These are phyloP conservation scores for Pterostichus niger DNA, from an alignment of 2,888 invertebrate genomes.

Conservation along the genomic window DNA sequence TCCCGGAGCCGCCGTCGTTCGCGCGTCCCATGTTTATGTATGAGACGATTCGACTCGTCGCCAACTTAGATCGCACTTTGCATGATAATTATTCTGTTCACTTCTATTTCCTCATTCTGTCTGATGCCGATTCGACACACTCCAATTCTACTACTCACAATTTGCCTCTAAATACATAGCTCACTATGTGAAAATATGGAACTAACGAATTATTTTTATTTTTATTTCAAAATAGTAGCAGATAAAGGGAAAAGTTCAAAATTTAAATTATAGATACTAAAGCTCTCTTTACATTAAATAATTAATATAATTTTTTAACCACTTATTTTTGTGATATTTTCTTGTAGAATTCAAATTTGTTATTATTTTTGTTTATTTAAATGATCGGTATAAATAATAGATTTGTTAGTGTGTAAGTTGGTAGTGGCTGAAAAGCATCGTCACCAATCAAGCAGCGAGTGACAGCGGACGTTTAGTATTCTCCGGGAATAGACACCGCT, in stretches of 20 bases:
- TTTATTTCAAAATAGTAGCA: too few species aligned
- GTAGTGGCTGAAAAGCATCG: neutral
- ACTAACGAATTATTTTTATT: too few species aligned
- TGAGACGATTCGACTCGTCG: constrained; percentile 58
- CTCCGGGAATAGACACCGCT: constrained; percentile 9
- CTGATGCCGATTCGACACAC: neutral
- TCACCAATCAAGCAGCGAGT: constrained; percentile 20
- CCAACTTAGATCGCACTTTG: constrained; percentile 61
- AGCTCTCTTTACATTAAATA: too few species aligned
- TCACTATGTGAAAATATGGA: too few species aligned
- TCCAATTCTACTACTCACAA: neutral
- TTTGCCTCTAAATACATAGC: too few species aligned
- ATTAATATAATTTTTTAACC: too few species aligned
- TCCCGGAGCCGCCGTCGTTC: constrained; percentile 33
- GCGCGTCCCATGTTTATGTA: constrained; percentile 60
- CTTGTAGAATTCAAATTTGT: too few species aligned
- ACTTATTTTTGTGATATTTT: too few species aligned
- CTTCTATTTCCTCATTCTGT: constrained; percentile 13
- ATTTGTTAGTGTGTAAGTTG: neutral
- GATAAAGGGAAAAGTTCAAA: too few species aligned
- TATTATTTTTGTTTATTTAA: too few species aligned
- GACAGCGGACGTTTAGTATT: constrained; percentile 36
- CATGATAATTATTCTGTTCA: constrained; percentile 58
- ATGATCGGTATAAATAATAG: neutral
- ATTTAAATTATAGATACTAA: too few species aligned